These are phyloP conservation scores for Cosmopolites sordidus DNA, from an alignment of 2,888 invertebrate species.

Conservation along the genomic window DNA sequence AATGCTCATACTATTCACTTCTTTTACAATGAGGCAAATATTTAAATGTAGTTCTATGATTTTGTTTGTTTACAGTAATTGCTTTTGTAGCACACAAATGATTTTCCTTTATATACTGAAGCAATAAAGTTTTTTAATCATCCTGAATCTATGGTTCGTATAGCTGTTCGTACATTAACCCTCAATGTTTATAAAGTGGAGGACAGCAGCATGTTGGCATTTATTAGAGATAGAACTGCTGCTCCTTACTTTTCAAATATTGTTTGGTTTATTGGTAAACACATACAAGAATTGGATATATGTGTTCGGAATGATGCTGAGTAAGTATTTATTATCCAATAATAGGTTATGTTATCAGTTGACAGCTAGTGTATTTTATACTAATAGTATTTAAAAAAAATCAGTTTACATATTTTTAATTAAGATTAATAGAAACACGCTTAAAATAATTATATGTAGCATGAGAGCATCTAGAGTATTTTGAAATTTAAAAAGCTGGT, in stretches of 20 bases:
- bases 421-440: too few relatives aligned
- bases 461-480: too few relatives aligned
- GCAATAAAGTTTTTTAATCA: constrained; percentile 99
- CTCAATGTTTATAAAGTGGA: constrained; percentile 95
- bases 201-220: constrained; percentile 90
- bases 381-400: too few relatives aligned
- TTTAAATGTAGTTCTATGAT: background rate
- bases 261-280: constrained; percentile 98
- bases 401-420: too few relatives aligned
- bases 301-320: constrained; percentile 95
- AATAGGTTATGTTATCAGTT: too few relatives aligned
- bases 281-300: constrained; percentile 90
- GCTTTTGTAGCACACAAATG: constrained; percentile 82
- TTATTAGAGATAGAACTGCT: constrained; percentile 93
- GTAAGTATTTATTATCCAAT: too few relatives aligned
- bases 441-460: too few relatives aligned
- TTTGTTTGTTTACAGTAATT: too few relatives aligned
- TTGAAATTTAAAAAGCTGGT: too few relatives aligned
- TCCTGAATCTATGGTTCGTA: constrained; percentile 97
- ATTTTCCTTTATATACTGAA: constrained; percentile 98
- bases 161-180: constrained; percentile 95
- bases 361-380: too few relatives aligned
- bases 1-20: constrained; percentile 99
- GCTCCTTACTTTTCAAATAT: constrained; percentile 98
- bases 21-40: constrained; percentile 93